These are phyloP conservation scores for Noctua pronuba DNA, from an alignment of 2,888 invertebrate species.

Conservation along the genomic window DNA sequence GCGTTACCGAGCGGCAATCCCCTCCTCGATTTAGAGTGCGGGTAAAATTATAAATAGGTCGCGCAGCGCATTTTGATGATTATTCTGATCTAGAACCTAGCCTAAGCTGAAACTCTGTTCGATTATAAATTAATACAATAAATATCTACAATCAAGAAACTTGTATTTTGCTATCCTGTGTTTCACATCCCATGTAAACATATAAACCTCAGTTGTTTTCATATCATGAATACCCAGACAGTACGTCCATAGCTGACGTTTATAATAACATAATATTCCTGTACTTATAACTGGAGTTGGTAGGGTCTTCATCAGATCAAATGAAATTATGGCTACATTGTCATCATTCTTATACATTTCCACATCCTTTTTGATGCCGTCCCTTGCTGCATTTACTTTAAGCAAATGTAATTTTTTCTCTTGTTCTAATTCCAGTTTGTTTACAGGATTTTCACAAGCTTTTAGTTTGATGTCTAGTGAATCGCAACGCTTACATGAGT, in stretches of 20 bases:
- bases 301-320: conserved; percentile 11
- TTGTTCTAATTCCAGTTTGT: background rate
- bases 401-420: conserved; percentile 5
- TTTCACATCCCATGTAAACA: conserved; percentile 4
- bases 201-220: background rate
- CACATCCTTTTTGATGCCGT: conserved; percentile 9
- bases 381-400: conserved; percentile 1
- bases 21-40: too few species aligned
- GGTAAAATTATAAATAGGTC: too few species aligned
- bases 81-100: too few species aligned
- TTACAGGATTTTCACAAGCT: background rate
- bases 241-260: conserved; percentile 2
- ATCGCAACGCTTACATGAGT: background rate
- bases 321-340: conserved; percentile 4
- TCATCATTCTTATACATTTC: conserved; percentile 22
- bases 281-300: conserved; percentile 1
- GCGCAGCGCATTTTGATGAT: too few species aligned
- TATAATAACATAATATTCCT: conserved; percentile 14
- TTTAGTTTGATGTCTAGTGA: conserved; percentile 20
- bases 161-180: too few species aligned
- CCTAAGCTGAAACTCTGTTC: too few species aligned
- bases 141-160: too few species aligned
- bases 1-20: too few species aligned
- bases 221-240: conserved; percentile 1
- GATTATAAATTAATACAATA: too few species aligned